Base-by-base conservation (phyloP, 2,113 vertebrate species). In the Mus pahari region DNA sequence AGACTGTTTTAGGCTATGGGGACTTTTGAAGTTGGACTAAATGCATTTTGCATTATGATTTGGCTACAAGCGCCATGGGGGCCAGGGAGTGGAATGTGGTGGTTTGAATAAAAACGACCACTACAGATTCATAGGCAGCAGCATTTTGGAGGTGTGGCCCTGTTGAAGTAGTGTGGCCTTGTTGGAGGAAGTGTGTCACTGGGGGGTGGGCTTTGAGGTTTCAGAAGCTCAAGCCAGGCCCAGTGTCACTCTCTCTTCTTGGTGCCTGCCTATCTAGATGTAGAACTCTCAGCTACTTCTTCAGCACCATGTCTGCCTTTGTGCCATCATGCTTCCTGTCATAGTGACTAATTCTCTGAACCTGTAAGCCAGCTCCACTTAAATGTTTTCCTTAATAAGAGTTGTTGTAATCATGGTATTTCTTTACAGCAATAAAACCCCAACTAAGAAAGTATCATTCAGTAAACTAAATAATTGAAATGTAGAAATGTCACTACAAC, bases 401-500 rank as follows among this genome's bases (percentile, higher is more conserved):
- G 28, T 36, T 79, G 31, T 31, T 53, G 28, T 36, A 31, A 50
- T 79, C 77, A 53, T 53, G 48, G 77, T 33, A 48, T 19, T 33
- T 36, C 48, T 53, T 53, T 31, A 53, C 31, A 53, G 77, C 48
- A 79, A 55, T 36, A 79, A 53, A 55, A 36, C 17, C 53, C 2
- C 5, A 13, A 20, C 31, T 36, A 55, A 79, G 77, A 36, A 17
- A 55, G 50, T 10, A 36, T 9, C 48, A 83, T 62, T 89, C 22
- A 33, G 62, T 92, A 42, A 92, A 86, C 93, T 33, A 73, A 93
- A 60, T 5, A 88, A 74, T 62, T 87, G 68, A 66, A 90, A 88
- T 5, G 66, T 13, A 13, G 53, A 13, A 53, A 60, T 55, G 14
- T 26, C 60, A 39, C 14, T 89, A 22, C 6, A 70, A 90, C 22